These are phyloP conservation scores for Serranus cabrilla DNA, from an alignment of 2,797 vertebrate species.

Conservation along the genomic window DNA sequence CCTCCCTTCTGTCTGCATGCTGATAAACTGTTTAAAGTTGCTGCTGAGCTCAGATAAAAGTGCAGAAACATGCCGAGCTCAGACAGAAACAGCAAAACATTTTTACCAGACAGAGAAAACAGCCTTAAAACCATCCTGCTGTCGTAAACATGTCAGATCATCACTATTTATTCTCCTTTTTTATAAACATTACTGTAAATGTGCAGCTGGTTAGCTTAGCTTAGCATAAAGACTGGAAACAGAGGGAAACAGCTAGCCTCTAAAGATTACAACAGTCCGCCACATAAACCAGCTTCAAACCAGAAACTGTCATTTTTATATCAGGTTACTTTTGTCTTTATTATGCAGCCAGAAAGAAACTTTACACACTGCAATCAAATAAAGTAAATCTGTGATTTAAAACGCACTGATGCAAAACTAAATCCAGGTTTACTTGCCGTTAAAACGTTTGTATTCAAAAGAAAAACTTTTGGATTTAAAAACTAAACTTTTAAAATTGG, in stretches of 20 bases:
- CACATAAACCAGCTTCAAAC: no score
- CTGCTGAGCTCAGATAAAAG: neutral
- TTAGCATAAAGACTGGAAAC: constrained; percentile 2
- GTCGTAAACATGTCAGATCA: neutral
- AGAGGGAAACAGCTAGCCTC: neutral
- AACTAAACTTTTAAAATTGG: no score
- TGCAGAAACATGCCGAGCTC: neutral
- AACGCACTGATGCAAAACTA: no score
- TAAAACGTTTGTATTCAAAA: no score
- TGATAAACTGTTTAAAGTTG: neutral
- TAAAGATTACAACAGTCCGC: neutral
- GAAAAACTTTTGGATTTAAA: no score
- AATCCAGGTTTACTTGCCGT: no score
- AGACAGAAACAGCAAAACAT: neutral
- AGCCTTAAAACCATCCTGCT: neutral
- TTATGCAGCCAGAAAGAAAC: no score
- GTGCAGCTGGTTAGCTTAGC: neutral
- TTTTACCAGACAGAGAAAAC: neutral
- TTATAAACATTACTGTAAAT: no score
- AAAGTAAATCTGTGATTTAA: no score
- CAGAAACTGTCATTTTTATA: no score
- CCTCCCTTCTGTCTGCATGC: neutral
- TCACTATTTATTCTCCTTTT: neutral
- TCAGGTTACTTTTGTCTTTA: no score
- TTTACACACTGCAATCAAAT: no score